Evolutionary conservation across 2,797 vertebrate species (phyloP).

Genomic region (Momotus momota): DNA sequence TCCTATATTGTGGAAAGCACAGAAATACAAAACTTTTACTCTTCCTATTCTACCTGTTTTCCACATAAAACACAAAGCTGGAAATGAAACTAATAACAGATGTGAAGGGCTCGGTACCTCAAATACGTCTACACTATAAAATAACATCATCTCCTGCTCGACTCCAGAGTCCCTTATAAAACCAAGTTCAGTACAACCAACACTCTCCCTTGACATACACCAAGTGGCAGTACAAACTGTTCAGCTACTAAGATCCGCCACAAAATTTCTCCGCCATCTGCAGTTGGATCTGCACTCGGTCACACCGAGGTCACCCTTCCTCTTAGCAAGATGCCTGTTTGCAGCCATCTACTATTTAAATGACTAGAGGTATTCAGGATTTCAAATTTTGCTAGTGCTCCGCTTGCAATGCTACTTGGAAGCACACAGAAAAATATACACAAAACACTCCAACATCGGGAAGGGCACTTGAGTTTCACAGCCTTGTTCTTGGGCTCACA

Average conservation of each 20-base stretch:
- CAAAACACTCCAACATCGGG: background rate
- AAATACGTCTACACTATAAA: background rate
- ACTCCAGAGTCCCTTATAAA: background rate
- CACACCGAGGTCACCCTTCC: background rate
- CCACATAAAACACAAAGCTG: background rate
- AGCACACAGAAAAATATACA: background rate
- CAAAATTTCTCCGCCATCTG: background rate
- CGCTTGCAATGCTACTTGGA: rapidly evolving
- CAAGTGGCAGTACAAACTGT: background rate
- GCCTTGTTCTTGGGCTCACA: background rate
- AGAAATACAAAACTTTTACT: background rate
- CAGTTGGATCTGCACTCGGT: background rate
- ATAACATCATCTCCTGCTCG: background rate
- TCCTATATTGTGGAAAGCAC: background rate
- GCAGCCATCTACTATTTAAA: background rate
- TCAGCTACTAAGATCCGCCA: background rate
- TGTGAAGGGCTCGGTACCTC: background rate
- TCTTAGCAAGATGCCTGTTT: too few relatives aligned
- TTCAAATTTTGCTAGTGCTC: background rate
- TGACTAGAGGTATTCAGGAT: rapidly evolving
- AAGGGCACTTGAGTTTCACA: background rate
- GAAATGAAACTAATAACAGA: background rate
- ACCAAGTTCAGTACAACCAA: background rate
- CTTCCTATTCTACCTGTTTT: background rate
- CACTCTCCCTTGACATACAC: rapidly evolving